Percentiles rank a stretch among this genome's conserved stretches.
Evolutionary conservation across 2,113 vertebrate genomes (phyloP).

Genomic region (Phalacrocorax pelagicus): DNA sequence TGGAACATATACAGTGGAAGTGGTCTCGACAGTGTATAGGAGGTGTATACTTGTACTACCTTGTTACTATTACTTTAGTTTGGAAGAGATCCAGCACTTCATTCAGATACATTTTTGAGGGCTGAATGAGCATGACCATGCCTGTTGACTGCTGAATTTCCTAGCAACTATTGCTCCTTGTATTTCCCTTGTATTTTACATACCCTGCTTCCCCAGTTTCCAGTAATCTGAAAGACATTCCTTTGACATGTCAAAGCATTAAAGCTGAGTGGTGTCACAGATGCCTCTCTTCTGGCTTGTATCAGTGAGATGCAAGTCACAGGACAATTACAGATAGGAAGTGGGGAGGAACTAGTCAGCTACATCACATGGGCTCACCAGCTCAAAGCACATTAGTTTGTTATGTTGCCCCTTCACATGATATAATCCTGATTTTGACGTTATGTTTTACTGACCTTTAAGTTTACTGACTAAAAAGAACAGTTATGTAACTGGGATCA

Average conservation of each 20-base stretch:
- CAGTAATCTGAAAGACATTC: neutral
- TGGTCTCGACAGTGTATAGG: neutral
- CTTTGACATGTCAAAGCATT: neutral
- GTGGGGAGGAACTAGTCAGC: neutral
- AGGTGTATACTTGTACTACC: neutral
- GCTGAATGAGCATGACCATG: conserved; percentile 25
- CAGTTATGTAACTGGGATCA: conserved; percentile 4
- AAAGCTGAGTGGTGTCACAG: neutral
- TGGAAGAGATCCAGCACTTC: conserved; percentile 40
- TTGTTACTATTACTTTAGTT: neutral
- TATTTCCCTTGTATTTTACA: neutral
- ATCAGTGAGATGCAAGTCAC: neutral
- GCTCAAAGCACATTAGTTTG: neutral
- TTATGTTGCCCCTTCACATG: neutral
- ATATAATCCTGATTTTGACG: neutral
- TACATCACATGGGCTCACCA: neutral
- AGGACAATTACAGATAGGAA: neutral
- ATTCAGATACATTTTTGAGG: conserved; percentile 7
- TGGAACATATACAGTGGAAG: neutral
- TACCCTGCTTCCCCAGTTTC: neutral
- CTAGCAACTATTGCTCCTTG: conserved; percentile 47
- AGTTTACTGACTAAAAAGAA: conserved; percentile 2
- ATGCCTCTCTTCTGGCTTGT: neutral
- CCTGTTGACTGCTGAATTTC: conserved; percentile 24
- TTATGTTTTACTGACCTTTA: conserved; percentile 26